Conservation (phyloP, 2,113 vertebrate genomes). For the Gobiocypris rarus region DNA sequence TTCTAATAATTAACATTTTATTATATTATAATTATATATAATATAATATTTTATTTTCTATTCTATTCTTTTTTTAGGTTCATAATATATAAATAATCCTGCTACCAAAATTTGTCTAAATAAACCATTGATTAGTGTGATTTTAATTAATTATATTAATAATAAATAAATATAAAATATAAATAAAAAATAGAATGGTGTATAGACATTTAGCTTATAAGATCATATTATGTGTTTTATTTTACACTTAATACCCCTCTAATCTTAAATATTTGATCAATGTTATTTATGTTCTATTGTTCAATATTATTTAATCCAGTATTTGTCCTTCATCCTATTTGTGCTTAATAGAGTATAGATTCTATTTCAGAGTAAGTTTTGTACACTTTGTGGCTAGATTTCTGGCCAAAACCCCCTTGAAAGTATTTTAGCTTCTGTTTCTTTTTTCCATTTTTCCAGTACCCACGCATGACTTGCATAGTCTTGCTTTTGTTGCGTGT, state of each 20-base stretch:
- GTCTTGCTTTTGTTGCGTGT: slow-evolving; percentile 31
- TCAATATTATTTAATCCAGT: background rate
- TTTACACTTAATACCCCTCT: background rate
- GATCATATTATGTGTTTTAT: too few species aligned
- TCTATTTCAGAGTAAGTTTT: background rate
- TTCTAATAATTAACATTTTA: too few species aligned
- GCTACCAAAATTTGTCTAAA: too few species aligned
- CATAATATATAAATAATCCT: background rate
- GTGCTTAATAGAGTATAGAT: background rate
- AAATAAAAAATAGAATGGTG: background rate
- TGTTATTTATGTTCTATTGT: background rate
- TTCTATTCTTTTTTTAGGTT: background rate
- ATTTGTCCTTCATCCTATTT: background rate
- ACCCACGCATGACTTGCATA: slow-evolving; percentile 24
- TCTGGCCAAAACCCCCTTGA: background rate
- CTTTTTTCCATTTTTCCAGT: background rate
- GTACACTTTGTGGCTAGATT: background rate
- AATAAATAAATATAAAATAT: background rate
- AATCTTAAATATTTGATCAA: background rate
- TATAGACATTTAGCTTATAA: too few species aligned
- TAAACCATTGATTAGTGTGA: too few species aligned
- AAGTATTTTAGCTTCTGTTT: background rate
- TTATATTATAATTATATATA: background rate
- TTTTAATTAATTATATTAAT: background rate
- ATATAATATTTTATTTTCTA: background rate